Base-by-base conservation (phyloP, 2,113 vertebrate genomes). In the Zosterops lateralis region DNA sequence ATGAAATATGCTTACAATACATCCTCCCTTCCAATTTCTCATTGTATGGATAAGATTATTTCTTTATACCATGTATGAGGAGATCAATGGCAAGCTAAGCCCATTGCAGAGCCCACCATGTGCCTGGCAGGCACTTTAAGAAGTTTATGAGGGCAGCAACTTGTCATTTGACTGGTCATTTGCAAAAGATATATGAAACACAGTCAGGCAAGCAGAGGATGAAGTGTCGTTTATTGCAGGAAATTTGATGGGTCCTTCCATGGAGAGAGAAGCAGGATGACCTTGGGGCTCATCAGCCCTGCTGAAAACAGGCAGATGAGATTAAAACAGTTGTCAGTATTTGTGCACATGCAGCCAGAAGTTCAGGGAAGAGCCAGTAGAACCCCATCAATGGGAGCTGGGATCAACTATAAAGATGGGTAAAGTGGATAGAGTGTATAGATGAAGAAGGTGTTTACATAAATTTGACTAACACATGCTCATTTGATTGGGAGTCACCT, bases 121-220 rank as follows among this genome's bases (percentile, higher is more conserved):
- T 70, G 66, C 73, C 67, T 88, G 56, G 44, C 71, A 84, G 83
- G 65, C 75, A 85, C 56, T 90, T 92, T 25, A 22, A 94, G 79
- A 88, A 88, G 67, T 94, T 96, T 96, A 95, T 92, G 88, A 88
- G 79, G 42, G 60, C 67, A 94, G 64, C 48, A 82, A 28, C 58
- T 48, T 83, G 75, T 85, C 88, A 61, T 92, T 66, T 80, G 50
- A 29, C 75, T 66, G 67, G 79, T 67, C 72, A 88, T 96, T 94
- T 76, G 51, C 67, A 67, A 75, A 90, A 93, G 79, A 90, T 90
- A 44, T n/a, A 77, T 88, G 75, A 88, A 88, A 71, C 51, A 50
- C 24, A 73, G n/a, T 16, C 42, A 40, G 53, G 64, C 1, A 1
- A 86, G 68, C 42, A 77, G 72, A 80, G 64, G 44, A 90, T 62